Percentiles rank a stretch among this genome's conserved stretches.
Evolutionary conservation across 2,113 vertebrate genomes (phyloP).

Genomic region (Nesogale talazaci): DNA sequence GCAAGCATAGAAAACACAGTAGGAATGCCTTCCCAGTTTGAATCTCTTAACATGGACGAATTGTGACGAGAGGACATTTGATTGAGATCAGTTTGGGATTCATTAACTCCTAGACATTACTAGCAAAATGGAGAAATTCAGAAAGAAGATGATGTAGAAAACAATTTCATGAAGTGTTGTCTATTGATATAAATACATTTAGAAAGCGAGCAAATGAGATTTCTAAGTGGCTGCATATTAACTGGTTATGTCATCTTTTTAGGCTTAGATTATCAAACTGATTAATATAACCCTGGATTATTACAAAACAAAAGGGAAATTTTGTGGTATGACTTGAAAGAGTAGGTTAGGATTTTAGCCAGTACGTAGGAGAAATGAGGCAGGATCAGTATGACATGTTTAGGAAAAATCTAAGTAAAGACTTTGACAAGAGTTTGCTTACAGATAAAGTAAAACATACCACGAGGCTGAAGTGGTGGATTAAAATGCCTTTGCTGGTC

Average conservation of each 20-base stretch:
- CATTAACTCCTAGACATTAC: background rate
- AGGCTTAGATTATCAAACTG: background rate
- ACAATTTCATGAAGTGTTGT: background rate
- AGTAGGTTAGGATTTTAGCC: background rate
- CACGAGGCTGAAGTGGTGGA: background rate
- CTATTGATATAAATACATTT: conserved; percentile 40
- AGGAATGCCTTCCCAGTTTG: conserved; percentile 21
- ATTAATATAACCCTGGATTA: background rate
- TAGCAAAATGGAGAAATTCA: conserved; percentile 26
- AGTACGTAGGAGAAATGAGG: conserved; percentile 1
- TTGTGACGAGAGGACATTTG: conserved; percentile 36
- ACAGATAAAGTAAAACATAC: background rate
- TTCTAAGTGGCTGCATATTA: conserved; percentile 18
- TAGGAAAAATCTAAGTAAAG: background rate
- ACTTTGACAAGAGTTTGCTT: conserved; percentile 7
- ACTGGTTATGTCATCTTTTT: conserved; percentile 16
- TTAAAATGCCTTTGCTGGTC: conserved; percentile 1
- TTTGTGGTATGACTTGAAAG: conserved; percentile 45
- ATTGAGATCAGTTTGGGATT: background rate
- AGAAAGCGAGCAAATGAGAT: conserved; percentile 13
- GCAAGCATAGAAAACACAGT: conserved; percentile 29
- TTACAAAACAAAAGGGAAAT: conserved; percentile 13
- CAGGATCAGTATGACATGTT: background rate
- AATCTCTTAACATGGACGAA: background rate
- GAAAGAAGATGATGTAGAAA: conserved; percentile 36